These are phyloP conservation scores for Poecilia picta DNA, from an alignment of 2,797 vertebrate genomes.

Conservation along the genomic window DNA sequence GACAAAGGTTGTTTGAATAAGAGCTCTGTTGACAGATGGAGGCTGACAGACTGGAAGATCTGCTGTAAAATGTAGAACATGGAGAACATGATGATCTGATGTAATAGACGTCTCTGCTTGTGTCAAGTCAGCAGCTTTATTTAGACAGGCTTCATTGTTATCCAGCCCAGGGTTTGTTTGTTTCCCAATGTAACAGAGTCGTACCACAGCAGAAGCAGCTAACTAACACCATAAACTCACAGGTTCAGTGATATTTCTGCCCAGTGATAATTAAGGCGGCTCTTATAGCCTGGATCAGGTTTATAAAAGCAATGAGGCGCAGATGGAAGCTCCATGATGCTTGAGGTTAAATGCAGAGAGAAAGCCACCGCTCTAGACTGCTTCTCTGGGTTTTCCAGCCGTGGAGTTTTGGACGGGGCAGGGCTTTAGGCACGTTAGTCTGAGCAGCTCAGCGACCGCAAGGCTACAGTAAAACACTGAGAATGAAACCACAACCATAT, in stretches of 20 bases:
- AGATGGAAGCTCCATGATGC: slow-evolving; percentile 64
- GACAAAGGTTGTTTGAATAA: slow-evolving; percentile 54
- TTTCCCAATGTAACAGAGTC: slow-evolving; percentile 60
- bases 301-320: slow-evolving; percentile 74
- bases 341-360: slow-evolving; percentile 57
- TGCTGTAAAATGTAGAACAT: slow-evolving; percentile 74
- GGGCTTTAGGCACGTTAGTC: slow-evolving; percentile 60
- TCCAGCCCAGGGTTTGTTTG: slow-evolving; percentile 57
- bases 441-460: slow-evolving; percentile 73
- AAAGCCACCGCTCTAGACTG: slow-evolving; percentile 50
- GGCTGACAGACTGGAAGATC: slow-evolving; percentile 36
- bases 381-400: slow-evolving; percentile 55
- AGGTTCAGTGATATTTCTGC: slow-evolving; percentile 66
- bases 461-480: slow-evolving; percentile 69
- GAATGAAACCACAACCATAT: slow-evolving; percentile 74
- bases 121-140: slow-evolving; percentile 59
- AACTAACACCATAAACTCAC: slow-evolving; percentile 55
- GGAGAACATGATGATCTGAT: slow-evolving; percentile 49
- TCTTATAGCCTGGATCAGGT: slow-evolving; percentile 68
- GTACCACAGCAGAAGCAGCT: slow-evolving; percentile 58
- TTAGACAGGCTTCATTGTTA: slow-evolving; percentile 64
- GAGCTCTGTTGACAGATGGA: slow-evolving; percentile 26
- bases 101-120: slow-evolving; percentile 41
- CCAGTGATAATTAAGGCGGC: slow-evolving; percentile 74
- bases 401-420: slow-evolving; percentile 60